These are phyloP conservation scores for Betta splendens DNA, from an alignment of 2,797 vertebrate species.

Conservation along the genomic window DNA sequence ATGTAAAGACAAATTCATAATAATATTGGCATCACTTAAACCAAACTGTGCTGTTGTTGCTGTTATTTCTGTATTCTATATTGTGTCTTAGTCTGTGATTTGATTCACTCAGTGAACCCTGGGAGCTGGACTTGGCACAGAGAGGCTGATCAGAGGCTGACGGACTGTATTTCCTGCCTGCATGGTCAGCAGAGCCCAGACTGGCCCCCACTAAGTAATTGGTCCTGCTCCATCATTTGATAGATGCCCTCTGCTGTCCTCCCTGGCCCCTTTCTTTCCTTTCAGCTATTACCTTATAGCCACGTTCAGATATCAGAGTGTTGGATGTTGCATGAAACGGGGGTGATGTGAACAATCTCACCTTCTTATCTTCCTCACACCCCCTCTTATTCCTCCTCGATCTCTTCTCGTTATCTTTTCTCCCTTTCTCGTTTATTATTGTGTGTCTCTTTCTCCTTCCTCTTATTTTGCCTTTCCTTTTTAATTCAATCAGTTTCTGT, in stretches of 20 bases:
- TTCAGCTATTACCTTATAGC: neutral
- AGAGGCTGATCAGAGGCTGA: constrained; percentile 27
- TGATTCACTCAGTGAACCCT: constrained; percentile 7
- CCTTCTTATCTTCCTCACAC: neutral
- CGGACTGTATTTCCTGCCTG: constrained; percentile 39
- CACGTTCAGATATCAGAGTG: neutral
- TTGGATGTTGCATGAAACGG: too few relatives aligned
- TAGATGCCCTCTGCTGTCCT: constrained; percentile 22
- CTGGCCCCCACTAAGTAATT: constrained; percentile 56
- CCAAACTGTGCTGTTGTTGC: too few relatives aligned
- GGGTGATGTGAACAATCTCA: too few relatives aligned
- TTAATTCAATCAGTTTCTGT: too few relatives aligned
- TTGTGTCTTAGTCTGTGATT: neutral
- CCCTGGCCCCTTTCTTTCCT: neutral
- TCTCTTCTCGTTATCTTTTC: neutral
- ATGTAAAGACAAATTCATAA: too few relatives aligned
- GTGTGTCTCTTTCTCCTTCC: too few relatives aligned
- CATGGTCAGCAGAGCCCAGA: constrained; percentile 52
- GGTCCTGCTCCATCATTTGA: constrained; percentile 40
- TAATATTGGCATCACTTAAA: too few relatives aligned
- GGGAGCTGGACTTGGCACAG: constrained; percentile 11
- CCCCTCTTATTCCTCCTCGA: neutral
- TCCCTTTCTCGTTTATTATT: too few relatives aligned
- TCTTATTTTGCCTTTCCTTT: too few relatives aligned
- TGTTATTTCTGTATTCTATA: too few relatives aligned